A percentile compares a stretch with the other conserved stretches of the same genome.
Evolutionary conservation across 1,140 invertebrate species (phyloP).

Genomic region (Anoplophora glabripennis): DNA sequence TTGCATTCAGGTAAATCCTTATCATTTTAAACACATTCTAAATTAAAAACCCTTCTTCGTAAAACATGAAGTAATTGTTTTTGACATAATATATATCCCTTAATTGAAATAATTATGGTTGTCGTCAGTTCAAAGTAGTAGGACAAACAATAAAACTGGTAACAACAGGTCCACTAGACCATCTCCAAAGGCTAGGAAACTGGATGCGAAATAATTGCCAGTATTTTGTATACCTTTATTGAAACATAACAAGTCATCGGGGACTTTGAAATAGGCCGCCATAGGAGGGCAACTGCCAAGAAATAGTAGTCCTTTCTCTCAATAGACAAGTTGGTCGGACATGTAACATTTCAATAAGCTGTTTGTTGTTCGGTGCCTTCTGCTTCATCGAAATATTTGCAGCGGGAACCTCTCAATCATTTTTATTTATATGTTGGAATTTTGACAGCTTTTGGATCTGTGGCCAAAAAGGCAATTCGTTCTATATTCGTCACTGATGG

Average conservation of each 20-base stretch:
- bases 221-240: background rate
- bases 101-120: no score
- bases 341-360: conserved; percentile 12
- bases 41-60: no score
- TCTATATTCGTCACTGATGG: no score
- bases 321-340: background rate
- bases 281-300: conserved; percentile 5
- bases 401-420: conserved; percentile 5
- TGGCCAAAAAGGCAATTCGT: no score
- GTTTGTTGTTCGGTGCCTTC: conserved; percentile 12
- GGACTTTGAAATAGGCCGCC: conserved; percentile 8
- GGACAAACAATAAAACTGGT: background rate
- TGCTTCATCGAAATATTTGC: conserved; percentile 12
- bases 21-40: no score
- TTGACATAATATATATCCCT: no score
- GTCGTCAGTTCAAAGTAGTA: background rate
- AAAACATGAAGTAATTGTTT: no score
- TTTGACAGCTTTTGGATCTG: conserved; percentile 6
- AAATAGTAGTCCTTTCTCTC: background rate
- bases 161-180: background rate
- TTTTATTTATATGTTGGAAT: background rate
- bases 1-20: no score
- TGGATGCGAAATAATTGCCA: conserved; percentile 3
- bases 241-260: conserved; percentile 11
- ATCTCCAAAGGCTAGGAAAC: conserved; percentile 5